A percentile compares a stretch with the other conserved stretches of the same genome.
Conservation (phyloP, 1,140 invertebrate genomes). For the Sminthurinus signatus region DNA sequence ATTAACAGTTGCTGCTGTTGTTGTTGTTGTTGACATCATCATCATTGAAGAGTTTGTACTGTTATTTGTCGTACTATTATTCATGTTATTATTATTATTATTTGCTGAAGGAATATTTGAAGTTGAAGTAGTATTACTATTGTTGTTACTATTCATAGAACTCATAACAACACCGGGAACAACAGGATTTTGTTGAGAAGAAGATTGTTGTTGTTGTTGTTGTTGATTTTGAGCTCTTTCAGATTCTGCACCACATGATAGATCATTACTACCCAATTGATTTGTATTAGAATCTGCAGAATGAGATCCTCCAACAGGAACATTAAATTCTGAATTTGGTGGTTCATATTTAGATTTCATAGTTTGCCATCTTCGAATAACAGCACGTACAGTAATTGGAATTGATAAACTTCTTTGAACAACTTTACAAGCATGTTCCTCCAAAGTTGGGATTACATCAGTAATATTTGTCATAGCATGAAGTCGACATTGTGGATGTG, state of each 20-base stretch:
- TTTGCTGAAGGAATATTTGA: not conserved
- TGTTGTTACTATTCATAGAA: conserved; percentile 31
- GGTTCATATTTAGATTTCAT: conserved; percentile 40
- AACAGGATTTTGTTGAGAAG: conserved; percentile 7
- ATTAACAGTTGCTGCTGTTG: not conserved
- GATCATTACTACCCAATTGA: conserved; percentile 16
- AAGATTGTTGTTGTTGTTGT: conserved; percentile 5
- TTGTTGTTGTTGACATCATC: not conserved
- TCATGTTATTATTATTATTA: not conserved
- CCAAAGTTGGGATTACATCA: conserved; percentile 53
- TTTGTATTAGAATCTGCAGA: conserved; percentile 11
- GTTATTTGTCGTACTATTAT: no score
- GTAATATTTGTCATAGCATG: conserved; percentile 53
- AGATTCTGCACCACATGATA: conserved; percentile 33
- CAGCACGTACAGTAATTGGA: conserved; percentile 72
- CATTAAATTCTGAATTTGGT: conserved; percentile 41
- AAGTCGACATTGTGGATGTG: conserved; percentile 61
- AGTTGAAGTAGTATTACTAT: not conserved
- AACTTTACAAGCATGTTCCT: conserved; percentile 76
- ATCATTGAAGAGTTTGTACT: no score
- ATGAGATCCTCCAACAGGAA: conserved; percentile 35
- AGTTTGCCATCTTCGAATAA: conserved; percentile 58
- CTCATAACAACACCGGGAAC: conserved; percentile 31
- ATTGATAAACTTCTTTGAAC: conserved; percentile 85
- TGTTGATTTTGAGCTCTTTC: conserved; percentile 19